These are phyloP conservation scores for Tinea trinotella DNA, from an alignment of 2,888 invertebrate genomes.

Conservation along the genomic window DNA sequence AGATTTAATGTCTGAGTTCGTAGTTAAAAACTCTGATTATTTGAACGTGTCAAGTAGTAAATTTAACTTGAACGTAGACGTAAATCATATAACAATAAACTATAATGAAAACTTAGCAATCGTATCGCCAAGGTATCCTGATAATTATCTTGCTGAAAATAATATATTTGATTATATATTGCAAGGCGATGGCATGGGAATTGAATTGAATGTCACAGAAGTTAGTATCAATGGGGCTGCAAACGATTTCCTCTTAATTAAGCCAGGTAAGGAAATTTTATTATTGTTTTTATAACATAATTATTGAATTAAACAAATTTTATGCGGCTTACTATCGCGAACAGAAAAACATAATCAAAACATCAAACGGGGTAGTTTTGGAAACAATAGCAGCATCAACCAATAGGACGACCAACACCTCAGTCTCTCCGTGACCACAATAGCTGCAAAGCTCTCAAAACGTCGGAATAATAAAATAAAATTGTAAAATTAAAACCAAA, in stretches of 20 bases:
- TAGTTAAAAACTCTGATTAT: slow-evolving; percentile 29
- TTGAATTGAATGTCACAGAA: slow-evolving; percentile 55
- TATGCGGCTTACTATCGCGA: too few relatives aligned
- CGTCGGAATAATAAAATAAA: too few relatives aligned
- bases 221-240: slow-evolving; percentile 43
- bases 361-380: too few relatives aligned
- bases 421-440: too few relatives aligned
- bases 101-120: slow-evolving; percentile 36
- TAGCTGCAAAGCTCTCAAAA: too few relatives aligned
- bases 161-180: slow-evolving; percentile 49
- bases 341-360: too few relatives aligned
- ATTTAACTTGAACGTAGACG: slow-evolving; percentile 29
- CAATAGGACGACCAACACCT: too few relatives aligned
- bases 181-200: slow-evolving; percentile 49
- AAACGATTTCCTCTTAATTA: slow-evolving; percentile 52
- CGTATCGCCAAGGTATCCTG: slow-evolving; percentile 45
- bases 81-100: slow-evolving; percentile 33
- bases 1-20: slow-evolving; percentile 36
- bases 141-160: slow-evolving; percentile 38
- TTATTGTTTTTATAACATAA: background rate
- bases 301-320: too few relatives aligned
- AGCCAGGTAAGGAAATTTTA: slow-evolving; percentile 49
- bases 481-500: too few relatives aligned
- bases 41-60: slow-evolving; percentile 30
- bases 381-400: too few relatives aligned